These are phyloP conservation scores for Entelurus aequoreus DNA, from an alignment of 2,113 vertebrate genomes.

Conservation along the genomic window DNA sequence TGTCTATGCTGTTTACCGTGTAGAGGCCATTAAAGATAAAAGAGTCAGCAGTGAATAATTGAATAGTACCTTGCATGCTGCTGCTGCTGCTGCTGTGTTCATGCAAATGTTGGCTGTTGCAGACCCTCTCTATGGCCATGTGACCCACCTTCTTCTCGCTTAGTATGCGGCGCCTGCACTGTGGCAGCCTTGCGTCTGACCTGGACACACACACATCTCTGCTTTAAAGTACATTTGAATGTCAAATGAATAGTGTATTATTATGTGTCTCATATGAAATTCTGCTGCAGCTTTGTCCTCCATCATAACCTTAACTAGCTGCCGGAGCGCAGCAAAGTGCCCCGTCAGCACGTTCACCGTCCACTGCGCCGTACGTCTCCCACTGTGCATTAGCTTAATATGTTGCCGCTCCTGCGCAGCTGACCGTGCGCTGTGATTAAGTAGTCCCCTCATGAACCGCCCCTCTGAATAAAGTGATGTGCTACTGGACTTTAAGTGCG, in stretches of 20 bases:
- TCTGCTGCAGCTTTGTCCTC: constrained; percentile 24
- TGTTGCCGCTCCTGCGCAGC: background rate
- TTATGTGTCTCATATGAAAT: constrained; percentile 2
- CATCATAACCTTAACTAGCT: constrained; percentile 19
- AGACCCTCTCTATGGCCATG: no score
- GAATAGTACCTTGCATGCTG: background rate
- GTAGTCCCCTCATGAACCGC: background rate
- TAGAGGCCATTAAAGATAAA: background rate
- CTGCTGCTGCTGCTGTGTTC: background rate
- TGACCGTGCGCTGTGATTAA: background rate
- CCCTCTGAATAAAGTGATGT: background rate
- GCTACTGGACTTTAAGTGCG: background rate
- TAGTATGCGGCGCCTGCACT: background rate
- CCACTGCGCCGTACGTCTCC: background rate
- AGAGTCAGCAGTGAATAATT: constrained; percentile 4
- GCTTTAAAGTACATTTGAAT: background rate
- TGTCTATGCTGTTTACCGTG: constrained; percentile 8
- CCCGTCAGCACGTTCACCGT: constrained; percentile 32
- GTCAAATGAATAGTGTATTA: background rate
- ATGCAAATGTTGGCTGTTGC: background rate
- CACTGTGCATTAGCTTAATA: background rate
- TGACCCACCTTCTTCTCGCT: background rate
- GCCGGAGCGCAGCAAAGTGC: constrained; percentile 2
- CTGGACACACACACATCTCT: no score
- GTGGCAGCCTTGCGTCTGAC: no score